These are phyloP conservation scores for Ciconia maguari DNA, from an alignment of 2,113 vertebrate species.

Conservation along the genomic window DNA sequence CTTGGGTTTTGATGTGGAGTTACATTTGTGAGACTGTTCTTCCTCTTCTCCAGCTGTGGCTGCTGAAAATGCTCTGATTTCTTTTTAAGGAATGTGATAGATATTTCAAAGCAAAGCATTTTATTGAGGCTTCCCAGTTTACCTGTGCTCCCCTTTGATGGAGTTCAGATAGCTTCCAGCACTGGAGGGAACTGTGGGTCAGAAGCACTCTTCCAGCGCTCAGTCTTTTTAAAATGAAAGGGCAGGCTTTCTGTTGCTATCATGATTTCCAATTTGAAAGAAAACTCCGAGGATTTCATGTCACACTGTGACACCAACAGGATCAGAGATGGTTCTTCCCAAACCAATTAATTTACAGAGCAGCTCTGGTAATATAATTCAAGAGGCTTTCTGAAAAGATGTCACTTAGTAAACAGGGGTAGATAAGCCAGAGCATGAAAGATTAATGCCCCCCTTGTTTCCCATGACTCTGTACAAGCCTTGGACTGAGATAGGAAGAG, in stretches of 20 bases:
- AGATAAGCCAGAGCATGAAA: not conserved
- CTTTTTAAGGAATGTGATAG: not conserved
- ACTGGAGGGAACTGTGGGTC: not conserved
- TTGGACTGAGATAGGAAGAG: not conserved
- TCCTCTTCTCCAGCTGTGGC: not conserved
- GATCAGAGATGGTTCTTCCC: not conserved
- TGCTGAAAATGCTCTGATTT: not conserved
- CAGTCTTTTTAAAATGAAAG: not conserved
- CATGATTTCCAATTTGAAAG: not conserved
- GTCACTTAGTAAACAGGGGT: not conserved
- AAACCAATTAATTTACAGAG: not conserved
- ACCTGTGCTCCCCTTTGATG: not conserved
- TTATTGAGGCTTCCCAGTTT: not conserved
- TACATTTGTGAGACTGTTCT: not conserved
- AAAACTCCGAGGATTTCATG: not conserved
- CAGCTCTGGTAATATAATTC: not conserved
- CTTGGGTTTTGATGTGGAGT: not conserved
- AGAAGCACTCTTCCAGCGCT: not conserved
- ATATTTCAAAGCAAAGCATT: not conserved
- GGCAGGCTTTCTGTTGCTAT: not conserved
- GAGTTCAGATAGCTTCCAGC: not conserved
- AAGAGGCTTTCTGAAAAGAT: not conserved
- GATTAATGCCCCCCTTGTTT: not conserved
- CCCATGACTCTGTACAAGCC: not conserved
- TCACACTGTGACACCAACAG: accelerated